phyloP scores from a whole-genome alignment of 2,888 invertebrate species.

The Nomada fucata region DNA sequence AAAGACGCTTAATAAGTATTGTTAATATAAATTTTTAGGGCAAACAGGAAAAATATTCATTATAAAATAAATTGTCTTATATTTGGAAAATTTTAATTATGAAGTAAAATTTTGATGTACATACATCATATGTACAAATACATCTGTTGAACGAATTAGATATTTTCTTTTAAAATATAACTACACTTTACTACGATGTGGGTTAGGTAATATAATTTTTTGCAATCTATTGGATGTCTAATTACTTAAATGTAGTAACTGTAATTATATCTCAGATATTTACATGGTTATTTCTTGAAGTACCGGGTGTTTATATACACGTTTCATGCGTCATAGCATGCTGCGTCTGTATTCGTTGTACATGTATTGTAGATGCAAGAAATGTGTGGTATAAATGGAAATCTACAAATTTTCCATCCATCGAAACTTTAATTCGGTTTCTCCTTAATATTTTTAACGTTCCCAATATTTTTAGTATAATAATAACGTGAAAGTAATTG shows the following conservation, averaged over 20 bases:
- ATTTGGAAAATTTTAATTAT: background rate
- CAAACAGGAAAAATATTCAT: background rate
- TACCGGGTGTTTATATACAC: conserved; percentile 1
- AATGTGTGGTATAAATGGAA: conserved; percentile 7
- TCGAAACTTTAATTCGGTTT: background rate
- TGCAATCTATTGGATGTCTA: background rate
- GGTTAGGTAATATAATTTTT: too few relatives aligned
- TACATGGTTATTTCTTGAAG: conserved; percentile 4
- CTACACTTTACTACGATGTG: background rate
- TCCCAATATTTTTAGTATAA: background rate
- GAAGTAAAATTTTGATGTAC: background rate
- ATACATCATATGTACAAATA: background rate
- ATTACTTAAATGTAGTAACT: background rate
- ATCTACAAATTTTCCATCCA: conserved; percentile 6
- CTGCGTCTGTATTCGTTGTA: background rate
- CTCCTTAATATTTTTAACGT: too few relatives aligned
- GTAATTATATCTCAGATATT: conserved; percentile 10
- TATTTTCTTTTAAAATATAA: background rate
- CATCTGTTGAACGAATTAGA: background rate
- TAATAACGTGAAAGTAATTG: background rate
- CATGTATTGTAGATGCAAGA: background rate
- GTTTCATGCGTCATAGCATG: conserved; percentile 11
- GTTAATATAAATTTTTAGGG: background rate
- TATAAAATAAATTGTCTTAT: background rate
- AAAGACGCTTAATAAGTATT: background rate